Evolutionary conservation across 2,113 vertebrate genomes (phyloP), one percentile per base, ranked within the genome.

Genomic region (Myrmecobius fasciatus): DNA sequence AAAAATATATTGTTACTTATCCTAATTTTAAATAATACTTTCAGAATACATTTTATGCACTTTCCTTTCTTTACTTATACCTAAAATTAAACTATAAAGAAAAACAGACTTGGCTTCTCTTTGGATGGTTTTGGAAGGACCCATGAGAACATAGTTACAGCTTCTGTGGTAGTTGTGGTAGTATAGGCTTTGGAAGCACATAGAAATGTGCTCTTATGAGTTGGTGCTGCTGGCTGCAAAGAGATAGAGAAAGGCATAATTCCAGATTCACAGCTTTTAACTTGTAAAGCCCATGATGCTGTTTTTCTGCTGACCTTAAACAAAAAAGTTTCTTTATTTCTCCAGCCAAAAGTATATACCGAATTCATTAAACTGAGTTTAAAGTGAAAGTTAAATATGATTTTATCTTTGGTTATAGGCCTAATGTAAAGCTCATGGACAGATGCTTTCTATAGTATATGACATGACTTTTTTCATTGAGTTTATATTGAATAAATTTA

Each of bases 11-110:
- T 83, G 11, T 96, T 97, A 91, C 91, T 96, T 75, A 43, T 96
- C 97, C 91, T 97, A 96, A 94, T 91, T 98, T 95, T 53, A 97
- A 98, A 97, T 97, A 95, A 95, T 52, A 97, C 89, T 88, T 4
- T 53, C 46, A 26, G 8, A 93, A 10, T 95, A 94, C 1, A 6
- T 89, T 97, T 96, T 56, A 91, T 97, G 95, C 91, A 11, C 94
- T 95, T 91, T 91, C n/a, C 91, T 97, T 97, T 97, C 94, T 95
- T 97, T 96, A 95, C 75, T 97, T 94, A 92, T 94, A 91, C 95
- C 95, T 94, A 95, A 83, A 98, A 96, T 96, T 96, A 97, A 97
- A 95, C 91, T 96, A 89, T 94, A 96, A 97, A 96, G 91, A 46
- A 96, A 95, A 97, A 94, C 91, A 97, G 94, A 89, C 67, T 96